Evolutionary conservation across 2,797 vertebrate species (phyloP).

Genomic region (Streptopelia turtur): DNA sequence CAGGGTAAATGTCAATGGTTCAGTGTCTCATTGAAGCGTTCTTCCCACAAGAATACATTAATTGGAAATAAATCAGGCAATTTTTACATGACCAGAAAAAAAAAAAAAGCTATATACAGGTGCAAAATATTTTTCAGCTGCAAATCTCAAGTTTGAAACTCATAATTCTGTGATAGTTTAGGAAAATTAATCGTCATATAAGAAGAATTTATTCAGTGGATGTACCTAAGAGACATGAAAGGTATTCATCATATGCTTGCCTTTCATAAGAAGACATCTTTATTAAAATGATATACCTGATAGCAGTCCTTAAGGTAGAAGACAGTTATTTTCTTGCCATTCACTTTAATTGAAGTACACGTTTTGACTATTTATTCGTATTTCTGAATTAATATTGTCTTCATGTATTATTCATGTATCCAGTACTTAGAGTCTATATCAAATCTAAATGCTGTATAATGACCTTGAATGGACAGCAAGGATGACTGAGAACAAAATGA

Average conservation of each 20-base stretch:
- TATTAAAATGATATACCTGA: neutral
- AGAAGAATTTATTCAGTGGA: neutral
- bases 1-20: neutral
- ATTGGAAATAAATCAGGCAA: neutral
- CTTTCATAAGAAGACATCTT: neutral
- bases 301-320: neutral
- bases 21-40: neutral
- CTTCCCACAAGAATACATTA: neutral
- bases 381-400: neutral
- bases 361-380: neutral
- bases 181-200: neutral
- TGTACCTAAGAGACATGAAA: neutral
- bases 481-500: neutral
- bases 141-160: neutral
- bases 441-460: neutral
- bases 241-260: neutral
- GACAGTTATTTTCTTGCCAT: neutral
- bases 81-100: neutral
- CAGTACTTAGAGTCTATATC: neutral
- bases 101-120: fast-evolving
- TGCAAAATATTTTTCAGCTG: neutral
- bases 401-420: neutral
- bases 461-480: slow-evolving; percentile 1
- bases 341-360: neutral
- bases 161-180: neutral